These are phyloP conservation scores for Trichomycterus rosablanca DNA, from an alignment of 2,113 vertebrate species.

Conservation along the genomic window DNA sequence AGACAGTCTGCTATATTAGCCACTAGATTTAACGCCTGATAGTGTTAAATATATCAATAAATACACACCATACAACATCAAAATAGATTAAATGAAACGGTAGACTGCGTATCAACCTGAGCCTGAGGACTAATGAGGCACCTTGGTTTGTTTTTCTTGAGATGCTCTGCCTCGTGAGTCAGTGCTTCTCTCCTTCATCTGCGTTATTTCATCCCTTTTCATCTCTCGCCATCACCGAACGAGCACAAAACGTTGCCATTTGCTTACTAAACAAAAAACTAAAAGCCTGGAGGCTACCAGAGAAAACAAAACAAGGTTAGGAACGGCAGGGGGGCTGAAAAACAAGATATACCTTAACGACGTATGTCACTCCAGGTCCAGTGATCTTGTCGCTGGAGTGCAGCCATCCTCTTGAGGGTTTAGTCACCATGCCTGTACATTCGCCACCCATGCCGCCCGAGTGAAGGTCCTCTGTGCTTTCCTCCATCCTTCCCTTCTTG, in stretches of 20 bases:
- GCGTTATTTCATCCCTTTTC: slow-evolving; percentile 58
- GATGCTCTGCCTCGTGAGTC: slow-evolving; percentile 28
- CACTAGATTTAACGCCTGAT: neutral
- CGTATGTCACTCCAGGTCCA: slow-evolving; percentile 92
- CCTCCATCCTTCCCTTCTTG: slow-evolving; percentile 79
- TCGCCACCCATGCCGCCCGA: slow-evolving; percentile 53
- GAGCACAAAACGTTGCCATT: slow-evolving; percentile 48
- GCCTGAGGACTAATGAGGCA: slow-evolving; percentile 1
- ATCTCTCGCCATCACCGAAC: slow-evolving; percentile 48
- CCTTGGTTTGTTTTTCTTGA: slow-evolving; percentile 39
- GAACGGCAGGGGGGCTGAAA: slow-evolving; percentile 1
- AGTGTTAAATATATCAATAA: too few relatives aligned
- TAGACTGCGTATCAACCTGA: neutral
- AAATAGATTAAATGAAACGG: neutral
- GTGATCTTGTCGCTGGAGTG: slow-evolving; percentile 92
- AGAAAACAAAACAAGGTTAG: neutral
- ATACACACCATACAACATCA: neutral
- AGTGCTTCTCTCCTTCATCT: slow-evolving; percentile 45
- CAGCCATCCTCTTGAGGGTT: slow-evolving; percentile 82
- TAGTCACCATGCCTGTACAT: slow-evolving; percentile 67
- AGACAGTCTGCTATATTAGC: neutral
- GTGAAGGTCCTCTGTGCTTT: slow-evolving; percentile 79
- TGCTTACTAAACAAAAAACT: slow-evolving; percentile 47
- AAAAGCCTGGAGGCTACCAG: neutral
- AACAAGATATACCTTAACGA: slow-evolving; percentile 82